phyloP scores from a whole-genome alignment of 2,797 vertebrate species.

The Semaprochilodus insignis region DNA sequence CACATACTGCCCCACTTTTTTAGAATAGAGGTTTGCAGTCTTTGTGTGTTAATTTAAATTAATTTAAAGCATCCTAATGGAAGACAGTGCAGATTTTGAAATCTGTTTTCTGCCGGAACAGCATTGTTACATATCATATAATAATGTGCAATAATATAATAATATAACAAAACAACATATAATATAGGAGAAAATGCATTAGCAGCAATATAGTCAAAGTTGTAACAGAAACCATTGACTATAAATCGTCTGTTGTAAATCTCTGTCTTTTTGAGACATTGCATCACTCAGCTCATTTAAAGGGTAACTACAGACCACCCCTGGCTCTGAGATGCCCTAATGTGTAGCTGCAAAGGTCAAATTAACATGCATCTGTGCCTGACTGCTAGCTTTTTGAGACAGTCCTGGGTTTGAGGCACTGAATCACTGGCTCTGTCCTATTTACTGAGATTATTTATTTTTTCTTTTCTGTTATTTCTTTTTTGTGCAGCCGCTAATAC shows the following conservation, averaged over 20 bases:
- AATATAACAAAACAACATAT: too few relatives aligned
- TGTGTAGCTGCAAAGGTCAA: slow-evolving; percentile 67
- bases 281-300: slow-evolving; percentile 48
- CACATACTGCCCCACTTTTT: too few relatives aligned
- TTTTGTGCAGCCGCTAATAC: not conserved
- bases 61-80: not conserved
- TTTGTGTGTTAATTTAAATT: not conserved
- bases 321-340: slow-evolving; percentile 58
- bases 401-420: slow-evolving; percentile 26
- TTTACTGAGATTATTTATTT: slow-evolving; percentile 27
- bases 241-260: slow-evolving; percentile 21
- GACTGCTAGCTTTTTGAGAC: slow-evolving; percentile 47
- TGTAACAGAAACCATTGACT: not conserved
- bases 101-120: too few relatives aligned
- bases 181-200: too few relatives aligned
- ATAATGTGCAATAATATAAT: not conserved
- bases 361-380: slow-evolving; percentile 66
- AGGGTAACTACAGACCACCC: slow-evolving; percentile 59
- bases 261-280: slow-evolving; percentile 20
- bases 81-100: too few relatives aligned
- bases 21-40: too few relatives aligned
- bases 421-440: slow-evolving; percentile 30
- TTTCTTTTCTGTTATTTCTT: not conserved
- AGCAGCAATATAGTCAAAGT: not conserved
- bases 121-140: not conserved